A percentile compares a stretch with the other conserved stretches of the same genome.
These are phyloP conservation scores for Limnothrissa miodon DNA, from an alignment of 2,113 vertebrate species.

Conservation along the genomic window DNA sequence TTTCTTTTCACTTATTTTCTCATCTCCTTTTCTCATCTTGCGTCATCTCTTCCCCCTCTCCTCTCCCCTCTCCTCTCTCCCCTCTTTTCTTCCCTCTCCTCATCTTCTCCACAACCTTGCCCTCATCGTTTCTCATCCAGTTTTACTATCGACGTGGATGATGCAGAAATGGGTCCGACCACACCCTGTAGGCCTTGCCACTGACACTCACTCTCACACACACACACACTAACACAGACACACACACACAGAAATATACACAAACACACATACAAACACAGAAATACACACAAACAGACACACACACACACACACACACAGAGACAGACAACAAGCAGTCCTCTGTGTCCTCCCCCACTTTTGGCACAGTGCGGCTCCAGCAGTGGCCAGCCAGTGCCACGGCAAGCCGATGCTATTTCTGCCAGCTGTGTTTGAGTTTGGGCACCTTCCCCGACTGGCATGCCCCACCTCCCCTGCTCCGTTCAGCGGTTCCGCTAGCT, in stretches of 20 bases:
- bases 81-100: constrained; percentile 16
- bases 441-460: not conserved
- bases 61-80: constrained; percentile 25
- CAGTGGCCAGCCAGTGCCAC: not conserved
- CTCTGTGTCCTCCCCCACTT: constrained; percentile 23
- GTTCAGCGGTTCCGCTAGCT: not conserved
- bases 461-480: not conserved
- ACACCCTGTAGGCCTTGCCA: constrained; percentile 34
- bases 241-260: not conserved
- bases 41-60: not conserved
- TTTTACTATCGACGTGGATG: not conserved
- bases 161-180: not conserved
- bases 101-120: not conserved
- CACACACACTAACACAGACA: not conserved
- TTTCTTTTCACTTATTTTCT: not conserved
- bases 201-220: not conserved
- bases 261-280: not conserved
- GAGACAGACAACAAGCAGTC: not conserved
- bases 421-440: constrained; percentile 1
- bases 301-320: not conserved
- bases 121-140: not conserved
- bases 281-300: not conserved
- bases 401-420: constrained; percentile 1
- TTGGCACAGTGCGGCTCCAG: not conserved
- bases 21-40: not conserved